phyloP scores from a whole-genome alignment of 1,140 invertebrate genomes.

The Ganaspis sp. region DNA sequence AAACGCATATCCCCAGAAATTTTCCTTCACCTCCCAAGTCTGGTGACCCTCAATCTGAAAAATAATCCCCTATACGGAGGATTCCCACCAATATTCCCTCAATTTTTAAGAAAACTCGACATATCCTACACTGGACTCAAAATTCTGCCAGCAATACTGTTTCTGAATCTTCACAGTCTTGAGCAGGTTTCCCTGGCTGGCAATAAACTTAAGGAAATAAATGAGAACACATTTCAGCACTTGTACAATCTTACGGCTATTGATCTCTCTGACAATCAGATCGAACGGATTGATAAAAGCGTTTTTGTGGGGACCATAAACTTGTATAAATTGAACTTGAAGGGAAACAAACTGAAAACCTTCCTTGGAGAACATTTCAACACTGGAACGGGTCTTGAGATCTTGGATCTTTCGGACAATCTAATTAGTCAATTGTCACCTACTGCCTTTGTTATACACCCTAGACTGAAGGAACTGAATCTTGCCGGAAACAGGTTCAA shows the following conservation, averaged over 20 bases:
- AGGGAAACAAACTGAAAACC: conserved; percentile 84
- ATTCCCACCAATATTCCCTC: conserved; percentile 72
- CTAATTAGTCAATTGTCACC: conserved; percentile 84
- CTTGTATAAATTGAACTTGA: conserved; percentile 85
- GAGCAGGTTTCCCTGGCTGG: conserved; percentile 81
- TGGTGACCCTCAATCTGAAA: conserved; percentile 87
- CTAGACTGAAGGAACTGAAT: conserved; percentile 81
- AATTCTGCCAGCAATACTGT: conserved; percentile 82
- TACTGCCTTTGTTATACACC: conserved; percentile 88
- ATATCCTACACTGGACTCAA: conserved; percentile 84
- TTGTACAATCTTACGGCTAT: conserved; percentile 83
- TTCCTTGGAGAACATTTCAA: conserved; percentile 86
- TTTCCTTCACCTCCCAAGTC: conserved; percentile 82
- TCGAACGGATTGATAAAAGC: conserved; percentile 85
- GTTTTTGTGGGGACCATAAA: conserved; percentile 85
- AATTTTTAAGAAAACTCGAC: conserved; percentile 81
- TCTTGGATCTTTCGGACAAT: conserved; percentile 87
- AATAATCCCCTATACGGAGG: conserved; percentile 81
- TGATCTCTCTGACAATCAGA: conserved; percentile 86
- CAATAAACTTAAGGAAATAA: conserved; percentile 83
- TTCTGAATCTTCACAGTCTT: conserved; percentile 82
- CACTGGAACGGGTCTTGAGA: conserved; percentile 85
- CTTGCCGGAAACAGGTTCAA: conserved; percentile 86
- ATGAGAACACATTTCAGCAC: conserved; percentile 84
- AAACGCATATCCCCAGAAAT: conserved; percentile 82